Evolutionary conservation across 2,113 vertebrate genomes (phyloP), one percentile per base, ranked within the genome.

Genomic region (Poeciliopsis prolifica): DNA sequence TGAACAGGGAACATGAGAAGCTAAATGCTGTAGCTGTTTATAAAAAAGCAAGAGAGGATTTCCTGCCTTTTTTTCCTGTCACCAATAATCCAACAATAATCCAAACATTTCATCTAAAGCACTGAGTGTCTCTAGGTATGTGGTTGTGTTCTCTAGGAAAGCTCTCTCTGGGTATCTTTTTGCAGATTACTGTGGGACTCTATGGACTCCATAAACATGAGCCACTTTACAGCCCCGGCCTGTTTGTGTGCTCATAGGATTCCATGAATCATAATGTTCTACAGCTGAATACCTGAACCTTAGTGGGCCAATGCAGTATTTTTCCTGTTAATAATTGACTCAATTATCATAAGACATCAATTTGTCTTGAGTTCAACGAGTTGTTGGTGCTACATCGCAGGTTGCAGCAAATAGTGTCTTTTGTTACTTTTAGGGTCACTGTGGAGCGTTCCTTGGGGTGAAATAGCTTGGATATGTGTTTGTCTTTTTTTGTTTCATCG

Each of bases 221-320:
- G 37, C 48, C 14, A 37, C 64, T 84, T 80, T 80, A 80, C 2
- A 61, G 67, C 61, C 33, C 17, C 0, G 54, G 37, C 61, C 35
- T 8, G 24, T 66, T 63, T 62, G 68, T 64, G 29, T 61, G 42
- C 30, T 14, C 31, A 54, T 1, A 2, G 29, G 44, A 51, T 0
- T 65, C 40, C 33, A 51, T 31, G 35, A 84, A 75, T 63, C 40
- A 24, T 28, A 22, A 17, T 17, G n/a, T 4, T n/a, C 40, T 17
- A 29, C 24, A 14, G 15, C 61, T 54, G 28, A 58, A 42, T 75
- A 15, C 3, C 0, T 28, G n/a, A 79, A 37, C 35, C 28, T 15
- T 30, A 15, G n/a, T 61, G 37, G 69, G 44, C 58, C 65, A 35
- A 67, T 22, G 0, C 61, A 1, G 33, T 22, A 44, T 80, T 72